Conservation (phyloP, 2,888 invertebrate species). For the Chymomyza procnemis region DNA sequence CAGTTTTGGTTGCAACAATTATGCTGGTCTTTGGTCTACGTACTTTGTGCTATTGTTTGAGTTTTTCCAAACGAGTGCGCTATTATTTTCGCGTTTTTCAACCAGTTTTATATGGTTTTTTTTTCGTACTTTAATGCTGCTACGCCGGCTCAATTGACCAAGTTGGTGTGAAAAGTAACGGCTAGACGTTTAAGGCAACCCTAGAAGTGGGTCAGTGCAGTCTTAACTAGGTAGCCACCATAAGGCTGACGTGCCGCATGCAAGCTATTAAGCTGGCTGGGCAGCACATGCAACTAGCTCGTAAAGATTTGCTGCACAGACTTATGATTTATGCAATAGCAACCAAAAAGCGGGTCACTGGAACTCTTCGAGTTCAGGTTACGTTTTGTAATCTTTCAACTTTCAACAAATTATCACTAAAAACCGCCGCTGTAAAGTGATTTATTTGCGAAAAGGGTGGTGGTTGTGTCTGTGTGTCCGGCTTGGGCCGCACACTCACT, state of each 20-base stretch:
- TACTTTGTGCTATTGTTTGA: constrained; percentile 48
- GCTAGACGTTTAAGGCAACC: constrained; percentile 22
- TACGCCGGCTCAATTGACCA: constrained; percentile 48
- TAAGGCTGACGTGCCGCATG: constrained; percentile 61
- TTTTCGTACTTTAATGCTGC: constrained; percentile 28
- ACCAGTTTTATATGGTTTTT: constrained; percentile 11
- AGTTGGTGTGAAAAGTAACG: constrained; percentile 62
- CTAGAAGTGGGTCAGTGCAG: constrained; percentile 63
- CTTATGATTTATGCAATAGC: constrained; percentile 57
- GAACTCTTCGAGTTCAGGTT: constrained; percentile 15
- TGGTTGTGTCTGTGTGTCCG: too few relatives aligned
- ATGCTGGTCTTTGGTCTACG: constrained; percentile 34
- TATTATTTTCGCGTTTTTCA: constrained; percentile 46
- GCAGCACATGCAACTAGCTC: not conserved
- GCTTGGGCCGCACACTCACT: too few relatives aligned
- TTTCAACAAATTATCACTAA: constrained; percentile 38
- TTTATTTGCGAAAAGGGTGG: constrained; percentile 11
- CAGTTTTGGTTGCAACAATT: constrained; percentile 27
- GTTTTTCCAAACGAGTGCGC: constrained; percentile 52
- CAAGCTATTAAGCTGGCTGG: constrained; percentile 30
- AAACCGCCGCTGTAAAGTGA: constrained; percentile 40
- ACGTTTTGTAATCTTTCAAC: constrained; percentile 33
- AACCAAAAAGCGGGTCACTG: constrained; percentile 24
- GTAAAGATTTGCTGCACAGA: constrained; percentile 27
- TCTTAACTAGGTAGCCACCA: not conserved